Evolutionary conservation across 2,888 invertebrate genomes (phyloP).

Genomic region (Microctonus aethiopoides): DNA sequence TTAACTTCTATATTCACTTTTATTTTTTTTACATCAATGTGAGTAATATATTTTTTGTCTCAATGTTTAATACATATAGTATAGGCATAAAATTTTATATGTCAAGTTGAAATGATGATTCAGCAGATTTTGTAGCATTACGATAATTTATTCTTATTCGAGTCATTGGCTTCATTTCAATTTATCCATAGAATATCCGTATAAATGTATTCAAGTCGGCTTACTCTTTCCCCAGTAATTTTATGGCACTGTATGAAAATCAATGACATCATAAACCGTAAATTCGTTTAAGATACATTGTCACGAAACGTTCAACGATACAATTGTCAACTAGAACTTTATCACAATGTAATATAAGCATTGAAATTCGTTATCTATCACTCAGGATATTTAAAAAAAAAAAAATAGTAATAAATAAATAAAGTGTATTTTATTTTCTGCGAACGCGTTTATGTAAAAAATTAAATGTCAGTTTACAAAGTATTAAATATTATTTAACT

Average conservation of each 20-base stretch:
- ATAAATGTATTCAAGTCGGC: conserved; percentile 40
- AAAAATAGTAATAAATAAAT: no score
- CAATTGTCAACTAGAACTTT: neutral
- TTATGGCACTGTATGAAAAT: conserved; percentile 41
- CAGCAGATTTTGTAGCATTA: conserved; percentile 4
- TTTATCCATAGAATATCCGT: conserved; percentile 38
- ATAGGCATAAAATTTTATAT: neutral
- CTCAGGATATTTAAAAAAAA: no score
- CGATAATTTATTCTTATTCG: conserved; percentile 31
- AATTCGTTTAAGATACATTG: conserved; percentile 23
- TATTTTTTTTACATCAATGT: no score
- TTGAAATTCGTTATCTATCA: no score
- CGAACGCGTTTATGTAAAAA: no score
- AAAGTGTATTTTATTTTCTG: no score
- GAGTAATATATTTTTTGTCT: no score
- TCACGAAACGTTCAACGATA: neutral
- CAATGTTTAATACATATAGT: neutral
- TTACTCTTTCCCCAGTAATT: conserved; percentile 39
- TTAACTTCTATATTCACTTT: neutral
- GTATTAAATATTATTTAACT: no score
- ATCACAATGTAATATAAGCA: no score
- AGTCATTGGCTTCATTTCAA: conserved; percentile 45
- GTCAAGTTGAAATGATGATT: conserved; percentile 6
- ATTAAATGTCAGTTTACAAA: no score
- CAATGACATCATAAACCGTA: conserved; percentile 29